These are phyloP conservation scores for Eciton burchellii DNA, from an alignment of 1,140 invertebrate species.

Conservation along the genomic window DNA sequence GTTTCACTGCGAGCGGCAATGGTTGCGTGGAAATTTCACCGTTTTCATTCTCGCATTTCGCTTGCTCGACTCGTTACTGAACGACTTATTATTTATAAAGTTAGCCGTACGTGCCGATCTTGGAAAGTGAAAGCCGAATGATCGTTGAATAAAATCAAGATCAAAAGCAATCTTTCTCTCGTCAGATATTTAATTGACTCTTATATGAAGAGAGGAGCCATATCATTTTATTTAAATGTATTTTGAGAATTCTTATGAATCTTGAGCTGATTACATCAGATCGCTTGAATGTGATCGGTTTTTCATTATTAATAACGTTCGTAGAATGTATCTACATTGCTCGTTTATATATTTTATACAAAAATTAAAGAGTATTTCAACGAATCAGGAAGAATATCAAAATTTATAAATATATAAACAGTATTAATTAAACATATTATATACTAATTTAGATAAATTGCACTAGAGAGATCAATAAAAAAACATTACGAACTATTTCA, in stretches of 20 bases:
- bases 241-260: neutral
- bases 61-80: constrained; percentile 36
- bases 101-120: constrained; percentile 51
- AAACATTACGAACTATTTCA: too few species aligned
- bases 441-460: too few species aligned
- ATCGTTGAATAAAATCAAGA: constrained; percentile 50
- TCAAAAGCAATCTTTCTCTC: constrained; percentile 34
- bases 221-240: too few species aligned
- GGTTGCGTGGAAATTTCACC: constrained; percentile 47
- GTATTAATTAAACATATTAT: neutral
- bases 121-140: constrained; percentile 47
- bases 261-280: neutral
- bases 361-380: constrained; percentile 3
- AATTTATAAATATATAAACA: neutral
- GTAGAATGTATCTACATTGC: neutral
- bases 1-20: constrained; percentile 44
- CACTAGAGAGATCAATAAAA: too few species aligned
- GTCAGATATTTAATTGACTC: neutral
- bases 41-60: constrained; percentile 52
- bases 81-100: constrained; percentile 55
- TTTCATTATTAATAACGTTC: neutral
- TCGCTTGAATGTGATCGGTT: neutral
- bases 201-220: neutral
- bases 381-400: neutral
- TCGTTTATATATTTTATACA: constrained; percentile 12